Percentiles rank a stretch among this genome's conserved stretches.
Conservation (phyloP, 1,140 invertebrate species). For the Drosophila punjabiensis region DNA sequence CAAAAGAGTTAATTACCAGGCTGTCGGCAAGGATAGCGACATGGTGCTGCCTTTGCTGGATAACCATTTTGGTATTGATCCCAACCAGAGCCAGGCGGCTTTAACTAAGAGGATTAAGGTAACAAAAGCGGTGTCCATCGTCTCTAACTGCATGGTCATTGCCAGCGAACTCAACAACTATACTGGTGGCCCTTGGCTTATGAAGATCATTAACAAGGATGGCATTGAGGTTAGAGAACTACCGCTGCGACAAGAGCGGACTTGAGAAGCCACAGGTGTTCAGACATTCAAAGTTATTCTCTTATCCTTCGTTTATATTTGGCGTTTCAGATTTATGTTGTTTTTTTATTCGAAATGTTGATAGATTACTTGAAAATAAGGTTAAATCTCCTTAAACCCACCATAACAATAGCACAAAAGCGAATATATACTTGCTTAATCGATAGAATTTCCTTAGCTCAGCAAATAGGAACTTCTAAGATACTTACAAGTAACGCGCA, state of each 20-base stretch:
- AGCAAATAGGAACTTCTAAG: not conserved
- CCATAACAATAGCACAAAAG: too few relatives aligned
- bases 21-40: conserved; percentile 93
- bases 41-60: conserved; percentile 94
- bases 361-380: too few relatives aligned
- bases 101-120: conserved; percentile 87
- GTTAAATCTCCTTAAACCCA: not conserved
- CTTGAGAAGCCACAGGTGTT: not conserved
- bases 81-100: conserved; percentile 93
- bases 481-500: conserved; percentile 89
- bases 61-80: conserved; percentile 97
- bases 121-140: conserved; percentile 90
- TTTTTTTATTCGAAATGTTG: too few relatives aligned
- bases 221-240: conserved; percentile 91
- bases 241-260: conserved; percentile 92
- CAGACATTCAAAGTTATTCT: not conserved
- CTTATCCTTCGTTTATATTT: not conserved
- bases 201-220: conserved; percentile 96
- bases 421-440: too few relatives aligned
- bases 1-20: conserved; percentile 92
- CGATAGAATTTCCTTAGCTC: not conserved
- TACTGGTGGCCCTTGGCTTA: conserved; percentile 95
- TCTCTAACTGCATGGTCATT: conserved; percentile 96
- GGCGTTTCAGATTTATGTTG: not conserved
- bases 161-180: conserved; percentile 98